Conservation (phyloP, 2,888 invertebrate genomes). For the Drosophila macrospina region DNA sequence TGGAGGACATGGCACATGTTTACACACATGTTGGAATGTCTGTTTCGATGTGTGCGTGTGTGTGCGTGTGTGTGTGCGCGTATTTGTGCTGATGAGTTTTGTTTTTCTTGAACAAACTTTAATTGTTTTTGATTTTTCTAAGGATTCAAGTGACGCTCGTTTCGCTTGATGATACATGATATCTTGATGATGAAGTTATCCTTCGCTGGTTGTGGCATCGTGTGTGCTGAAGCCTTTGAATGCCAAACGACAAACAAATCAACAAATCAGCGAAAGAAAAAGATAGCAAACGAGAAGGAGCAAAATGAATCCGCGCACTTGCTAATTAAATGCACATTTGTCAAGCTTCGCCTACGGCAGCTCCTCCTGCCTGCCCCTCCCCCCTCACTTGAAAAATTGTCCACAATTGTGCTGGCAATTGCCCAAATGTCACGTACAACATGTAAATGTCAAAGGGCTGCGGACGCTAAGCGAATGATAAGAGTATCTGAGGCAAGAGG, state of each 20-base stretch:
- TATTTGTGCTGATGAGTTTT: slow-evolving; percentile 69
- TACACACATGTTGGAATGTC: slow-evolving; percentile 66
- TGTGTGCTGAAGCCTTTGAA: slow-evolving; percentile 61
- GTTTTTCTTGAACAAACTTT: slow-evolving; percentile 80
- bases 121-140: slow-evolving; percentile 80
- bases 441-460: slow-evolving; percentile 64
- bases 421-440: slow-evolving; percentile 74
- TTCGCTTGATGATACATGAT: slow-evolving; percentile 27
- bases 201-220: slow-evolving; percentile 4
- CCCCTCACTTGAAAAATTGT: slow-evolving; percentile 57
- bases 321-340: slow-evolving; percentile 78
- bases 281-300: neutral
- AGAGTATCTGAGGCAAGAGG: slow-evolving; percentile 8
- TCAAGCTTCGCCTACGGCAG: slow-evolving; percentile 61
- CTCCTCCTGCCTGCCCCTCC: slow-evolving; percentile 2
- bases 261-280: slow-evolving; percentile 27
- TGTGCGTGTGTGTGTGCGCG: slow-evolving; percentile 19
- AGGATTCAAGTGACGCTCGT: slow-evolving; percentile 74
- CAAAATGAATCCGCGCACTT: slow-evolving; percentile 45
- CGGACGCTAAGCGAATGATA: slow-evolving; percentile 4
- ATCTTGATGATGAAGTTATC: slow-evolving; percentile 13
- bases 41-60: slow-evolving; percentile 9
- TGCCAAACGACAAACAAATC: slow-evolving; percentile 40
- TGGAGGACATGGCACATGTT: slow-evolving; percentile 48
- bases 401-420: slow-evolving; percentile 62